Percentiles rank a stretch among this genome's conserved stretches.
Conservation (phyloP, 1,140 invertebrate species). For the Sogatella furcifera region DNA sequence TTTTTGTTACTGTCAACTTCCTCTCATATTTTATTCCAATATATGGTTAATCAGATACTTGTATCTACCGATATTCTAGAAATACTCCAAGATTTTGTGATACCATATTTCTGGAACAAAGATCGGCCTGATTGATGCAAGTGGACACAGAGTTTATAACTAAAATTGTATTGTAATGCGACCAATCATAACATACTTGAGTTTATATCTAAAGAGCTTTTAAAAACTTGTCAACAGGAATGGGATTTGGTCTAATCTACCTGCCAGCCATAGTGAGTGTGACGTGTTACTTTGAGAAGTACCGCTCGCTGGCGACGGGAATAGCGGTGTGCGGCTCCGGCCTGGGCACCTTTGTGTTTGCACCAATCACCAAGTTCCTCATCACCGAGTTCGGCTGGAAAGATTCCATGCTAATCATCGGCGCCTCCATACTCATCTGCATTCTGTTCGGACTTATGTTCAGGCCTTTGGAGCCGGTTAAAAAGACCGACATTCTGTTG, state of each 20-base stretch:
- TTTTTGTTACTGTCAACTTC: too few species aligned
- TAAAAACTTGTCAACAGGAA: too few species aligned
- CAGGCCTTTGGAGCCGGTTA: conserved; percentile 37
- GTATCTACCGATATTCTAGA: too few species aligned
- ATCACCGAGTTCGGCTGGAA: conserved; percentile 75
- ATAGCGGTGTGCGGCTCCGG: conserved; percentile 84
- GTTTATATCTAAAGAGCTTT: too few species aligned
- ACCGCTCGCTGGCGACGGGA: conserved; percentile 81
- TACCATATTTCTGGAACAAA: too few species aligned
- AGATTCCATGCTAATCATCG: conserved; percentile 71
- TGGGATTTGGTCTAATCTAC: conserved; percentile 76
- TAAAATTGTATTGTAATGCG: too few species aligned
- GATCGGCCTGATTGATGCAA: too few species aligned
- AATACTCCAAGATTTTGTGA: too few species aligned
- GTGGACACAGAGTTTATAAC: too few species aligned
- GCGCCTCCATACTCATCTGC: conserved; percentile 70
- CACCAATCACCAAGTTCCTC: conserved; percentile 63
- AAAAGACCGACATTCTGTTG: not conserved
- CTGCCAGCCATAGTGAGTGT: conserved; percentile 87
- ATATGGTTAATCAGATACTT: too few species aligned
- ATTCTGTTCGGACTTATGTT: conserved; percentile 76
- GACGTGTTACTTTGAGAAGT: conserved; percentile 93
- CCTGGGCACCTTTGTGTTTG: conserved; percentile 76
- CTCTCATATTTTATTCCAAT: too few species aligned
- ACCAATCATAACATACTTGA: too few species aligned